Percentiles rank a stretch among this genome's conserved stretches.
These are phyloP conservation scores for Lontra canadensis DNA, from an alignment of 2,113 vertebrate species.

Conservation along the genomic window DNA sequence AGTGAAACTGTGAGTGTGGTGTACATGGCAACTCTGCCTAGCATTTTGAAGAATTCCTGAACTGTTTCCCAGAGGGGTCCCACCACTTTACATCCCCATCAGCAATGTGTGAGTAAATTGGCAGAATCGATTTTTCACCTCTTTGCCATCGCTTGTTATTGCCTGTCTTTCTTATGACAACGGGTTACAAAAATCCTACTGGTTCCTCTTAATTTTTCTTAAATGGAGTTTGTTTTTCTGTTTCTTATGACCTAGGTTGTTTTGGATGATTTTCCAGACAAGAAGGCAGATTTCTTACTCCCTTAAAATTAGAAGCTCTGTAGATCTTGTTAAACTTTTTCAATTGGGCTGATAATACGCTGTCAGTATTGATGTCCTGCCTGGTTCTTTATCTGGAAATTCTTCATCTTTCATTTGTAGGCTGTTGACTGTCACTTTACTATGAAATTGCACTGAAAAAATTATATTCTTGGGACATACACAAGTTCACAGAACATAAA, in stretches of 20 bases:
- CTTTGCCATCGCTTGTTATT: background rate
- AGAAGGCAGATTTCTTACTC: background rate
- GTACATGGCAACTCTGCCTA: background rate
- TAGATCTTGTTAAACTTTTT: background rate
- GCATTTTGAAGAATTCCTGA: background rate
- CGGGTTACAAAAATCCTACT: background rate
- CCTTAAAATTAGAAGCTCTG: background rate
- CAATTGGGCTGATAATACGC: background rate
- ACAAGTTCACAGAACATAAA: background rate
- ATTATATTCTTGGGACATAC: background rate
- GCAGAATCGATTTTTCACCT: background rate
- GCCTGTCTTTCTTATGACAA: background rate
- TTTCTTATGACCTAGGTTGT: background rate
- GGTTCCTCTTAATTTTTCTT: background rate
- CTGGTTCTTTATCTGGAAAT: background rate
- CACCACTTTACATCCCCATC: background rate
- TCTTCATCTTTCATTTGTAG: background rate
- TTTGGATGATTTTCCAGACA: background rate
- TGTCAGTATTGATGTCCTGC: background rate
- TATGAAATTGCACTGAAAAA: background rate
- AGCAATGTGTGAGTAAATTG: background rate
- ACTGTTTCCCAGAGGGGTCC: background rate
- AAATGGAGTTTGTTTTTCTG: background rate
- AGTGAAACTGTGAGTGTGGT: background rate
- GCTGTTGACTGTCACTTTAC: background rate